These are phyloP conservation scores for Cheumatopsyche charites DNA, from an alignment of 1,140 invertebrate genomes.

Conservation along the genomic window DNA sequence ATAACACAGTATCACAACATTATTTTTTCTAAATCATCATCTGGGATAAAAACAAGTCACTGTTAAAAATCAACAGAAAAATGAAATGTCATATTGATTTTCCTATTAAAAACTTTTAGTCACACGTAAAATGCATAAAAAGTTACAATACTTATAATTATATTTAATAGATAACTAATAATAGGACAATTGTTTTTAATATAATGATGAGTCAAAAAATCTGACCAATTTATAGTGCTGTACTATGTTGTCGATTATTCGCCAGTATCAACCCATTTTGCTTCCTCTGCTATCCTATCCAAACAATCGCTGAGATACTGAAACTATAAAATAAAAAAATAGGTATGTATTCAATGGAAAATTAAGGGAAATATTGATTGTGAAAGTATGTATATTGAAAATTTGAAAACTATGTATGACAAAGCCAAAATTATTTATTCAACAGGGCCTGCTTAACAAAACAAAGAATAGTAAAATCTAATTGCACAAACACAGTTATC, in stretches of 20 bases:
- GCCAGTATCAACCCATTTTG: slow-evolving; percentile 78
- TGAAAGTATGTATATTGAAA: neutral
- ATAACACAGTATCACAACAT: slow-evolving; percentile 17
- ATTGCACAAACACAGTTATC: no score
- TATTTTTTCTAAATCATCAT: neutral
- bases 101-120: slow-evolving; percentile 22
- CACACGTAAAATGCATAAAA: neutral
- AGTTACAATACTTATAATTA: neutral
- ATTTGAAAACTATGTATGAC: neutral
- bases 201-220: neutral
- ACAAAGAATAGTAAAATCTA: no score
- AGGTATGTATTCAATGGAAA: slow-evolving; percentile 12
- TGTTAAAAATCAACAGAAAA: slow-evolving; percentile 1
- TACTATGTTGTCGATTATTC: slow-evolving; percentile 61
- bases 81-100: slow-evolving; percentile 4
- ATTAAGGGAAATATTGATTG: neutral
- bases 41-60: neutral
- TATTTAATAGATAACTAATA: neutral
- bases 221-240: neutral
- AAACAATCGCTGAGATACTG: slow-evolving; percentile 93
- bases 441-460: no score
- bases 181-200: neutral
- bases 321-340: slow-evolving; percentile 70
- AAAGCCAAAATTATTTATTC: neutral
- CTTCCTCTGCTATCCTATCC: slow-evolving; percentile 90